Evolutionary conservation across 2,797 vertebrate species (phyloP).

Genomic region (Lepilemur septentrionalis): DNA sequence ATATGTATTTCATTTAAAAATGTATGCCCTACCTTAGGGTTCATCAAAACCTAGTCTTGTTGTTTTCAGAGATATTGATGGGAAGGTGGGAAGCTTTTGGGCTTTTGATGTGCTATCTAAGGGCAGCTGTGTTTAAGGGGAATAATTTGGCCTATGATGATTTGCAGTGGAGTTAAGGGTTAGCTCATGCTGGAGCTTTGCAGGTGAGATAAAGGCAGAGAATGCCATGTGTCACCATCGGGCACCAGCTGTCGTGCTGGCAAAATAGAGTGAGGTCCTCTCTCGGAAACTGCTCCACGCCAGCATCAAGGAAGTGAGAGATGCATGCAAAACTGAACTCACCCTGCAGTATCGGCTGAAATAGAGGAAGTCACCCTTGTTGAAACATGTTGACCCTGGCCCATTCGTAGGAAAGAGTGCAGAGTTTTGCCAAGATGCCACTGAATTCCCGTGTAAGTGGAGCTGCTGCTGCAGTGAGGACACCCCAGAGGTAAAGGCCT

Average conservation of each 20-base stretch:
- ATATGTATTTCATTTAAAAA: neutral
- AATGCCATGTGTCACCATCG: neutral
- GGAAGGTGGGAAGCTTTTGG: neutral
- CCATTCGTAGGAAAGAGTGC: too few relatives aligned
- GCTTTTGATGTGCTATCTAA: neutral
- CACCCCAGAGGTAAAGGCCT: too few relatives aligned
- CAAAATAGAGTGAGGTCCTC: neutral
- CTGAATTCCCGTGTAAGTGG: neutral
- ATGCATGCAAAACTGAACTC: neutral
- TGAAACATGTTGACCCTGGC: neutral
- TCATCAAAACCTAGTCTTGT: neutral
- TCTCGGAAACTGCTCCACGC: neutral
- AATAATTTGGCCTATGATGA: neutral
- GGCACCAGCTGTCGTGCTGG: neutral
- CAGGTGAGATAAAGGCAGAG: too few relatives aligned
- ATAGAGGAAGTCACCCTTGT: neutral
- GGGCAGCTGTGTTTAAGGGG: neutral
- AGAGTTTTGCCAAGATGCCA: neutral
- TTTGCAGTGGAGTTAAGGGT: neutral
- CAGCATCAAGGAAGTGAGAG: neutral
- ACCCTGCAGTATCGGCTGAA: neutral
- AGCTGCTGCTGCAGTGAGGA: neutral
- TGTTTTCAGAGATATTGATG: neutral
- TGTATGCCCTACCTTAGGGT: too few relatives aligned
- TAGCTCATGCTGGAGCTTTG: fast-evolving